phyloP scores from a whole-genome alignment of 2,888 invertebrate species.

The Syrphus vitripennis region DNA sequence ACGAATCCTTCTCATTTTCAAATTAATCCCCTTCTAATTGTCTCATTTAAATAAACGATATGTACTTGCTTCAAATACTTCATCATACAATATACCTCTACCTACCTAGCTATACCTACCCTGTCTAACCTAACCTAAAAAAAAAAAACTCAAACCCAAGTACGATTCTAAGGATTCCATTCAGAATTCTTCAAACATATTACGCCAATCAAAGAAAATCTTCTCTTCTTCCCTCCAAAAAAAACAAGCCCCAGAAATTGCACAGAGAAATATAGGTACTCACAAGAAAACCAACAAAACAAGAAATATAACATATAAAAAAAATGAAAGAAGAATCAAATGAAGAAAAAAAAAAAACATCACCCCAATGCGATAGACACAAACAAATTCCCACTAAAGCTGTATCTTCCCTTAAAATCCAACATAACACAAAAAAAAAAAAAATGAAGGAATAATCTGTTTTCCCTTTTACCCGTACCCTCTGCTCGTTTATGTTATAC shows the following conservation, averaged over 20 bases:
- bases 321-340: slow-evolving; percentile 13
- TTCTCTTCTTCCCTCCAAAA: neutral
- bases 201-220: slow-evolving; percentile 46
- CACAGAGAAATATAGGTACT: neutral
- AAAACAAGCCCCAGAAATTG: neutral
- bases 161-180: slow-evolving; percentile 55
- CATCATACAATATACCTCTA: slow-evolving; percentile 7
- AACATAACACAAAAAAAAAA: neutral
- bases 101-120: slow-evolving; percentile 31
- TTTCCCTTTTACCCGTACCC: neutral
- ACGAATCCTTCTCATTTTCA: slow-evolving; percentile 15
- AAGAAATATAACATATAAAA: slow-evolving; percentile 31
- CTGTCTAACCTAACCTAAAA: neutral
- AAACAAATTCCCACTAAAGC: slow-evolving; percentile 32
- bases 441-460: slow-evolving; percentile 24
- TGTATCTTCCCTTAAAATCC: slow-evolving; percentile 27
- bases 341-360: slow-evolving; percentile 14
- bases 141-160: slow-evolving; percentile 42
- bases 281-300: slow-evolving; percentile 22
- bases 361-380: slow-evolving; percentile 40
- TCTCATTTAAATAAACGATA: slow-evolving; percentile 35
- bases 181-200: slow-evolving; percentile 36
- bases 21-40: slow-evolving; percentile 34
- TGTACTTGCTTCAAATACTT: slow-evolving; percentile 32
- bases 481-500: neutral